Percentiles rank a stretch among this genome's conserved stretches.
phyloP scores from a whole-genome alignment of 2,113 vertebrate genomes.

The Spizaetus ornatus region DNA sequence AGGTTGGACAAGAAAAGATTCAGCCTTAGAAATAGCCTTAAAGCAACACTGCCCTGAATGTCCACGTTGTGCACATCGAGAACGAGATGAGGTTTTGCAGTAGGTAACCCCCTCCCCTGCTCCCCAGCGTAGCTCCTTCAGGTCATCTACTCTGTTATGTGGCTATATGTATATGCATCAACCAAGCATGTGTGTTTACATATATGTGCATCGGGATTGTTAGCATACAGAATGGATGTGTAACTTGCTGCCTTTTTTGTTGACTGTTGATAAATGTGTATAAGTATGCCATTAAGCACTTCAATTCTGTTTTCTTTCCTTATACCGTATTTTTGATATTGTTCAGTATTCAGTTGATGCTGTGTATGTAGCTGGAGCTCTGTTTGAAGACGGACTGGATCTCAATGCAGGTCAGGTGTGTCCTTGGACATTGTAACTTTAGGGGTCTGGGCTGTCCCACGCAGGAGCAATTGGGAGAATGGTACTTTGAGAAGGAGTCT shows the following conservation, averaged over 20 bases:
- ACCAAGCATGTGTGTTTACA: constrained; percentile 55
- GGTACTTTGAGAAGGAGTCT: not conserved
- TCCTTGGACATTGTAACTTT: not conserved
- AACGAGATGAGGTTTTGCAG: not conserved
- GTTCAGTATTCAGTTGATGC: constrained; percentile 63
- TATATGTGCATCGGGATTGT: constrained; percentile 22
- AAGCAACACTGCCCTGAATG: constrained; percentile 70
- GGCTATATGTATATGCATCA: constrained; percentile 23
- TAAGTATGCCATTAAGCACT: constrained; percentile 62
- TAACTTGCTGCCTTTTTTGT: constrained; percentile 62
- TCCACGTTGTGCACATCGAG: constrained; percentile 28
- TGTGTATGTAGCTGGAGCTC: constrained; percentile 34
- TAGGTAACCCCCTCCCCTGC: constrained; percentile 6
- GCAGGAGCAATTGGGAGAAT: not conserved
- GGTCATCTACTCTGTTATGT: constrained; percentile 39
- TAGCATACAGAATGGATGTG: constrained; percentile 66
- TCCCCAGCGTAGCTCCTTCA: constrained; percentile 28
- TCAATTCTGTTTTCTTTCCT: constrained; percentile 42
- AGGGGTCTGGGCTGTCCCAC: not conserved
- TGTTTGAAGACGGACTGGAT: constrained; percentile 28
- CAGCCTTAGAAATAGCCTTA: constrained; percentile 71
- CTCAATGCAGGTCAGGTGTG: not conserved
- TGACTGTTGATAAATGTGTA: constrained; percentile 64
- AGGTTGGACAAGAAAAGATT: not conserved
- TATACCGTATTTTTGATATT: constrained; percentile 39